A percentile compares a stretch with the other conserved stretches of the same genome.
Evolutionary conservation across 2,113 vertebrate genomes (phyloP).

Genomic region (Callionymus lyra): DNA sequence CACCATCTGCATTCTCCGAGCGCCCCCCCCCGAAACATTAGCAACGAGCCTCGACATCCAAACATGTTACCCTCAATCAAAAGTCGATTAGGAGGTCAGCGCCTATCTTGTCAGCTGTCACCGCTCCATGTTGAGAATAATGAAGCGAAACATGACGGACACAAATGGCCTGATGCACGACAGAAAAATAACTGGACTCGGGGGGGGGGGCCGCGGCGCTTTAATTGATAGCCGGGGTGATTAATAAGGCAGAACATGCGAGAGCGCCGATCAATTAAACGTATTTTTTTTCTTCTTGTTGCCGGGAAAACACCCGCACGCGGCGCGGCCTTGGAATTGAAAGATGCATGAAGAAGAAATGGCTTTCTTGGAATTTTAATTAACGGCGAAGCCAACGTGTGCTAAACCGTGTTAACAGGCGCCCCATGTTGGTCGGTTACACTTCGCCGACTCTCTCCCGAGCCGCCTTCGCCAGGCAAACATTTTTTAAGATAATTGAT

Average conservation of each 20-base stretch:
- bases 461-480: conserved; percentile 29
- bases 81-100: conserved; percentile 48
- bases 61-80: conserved; percentile 41
- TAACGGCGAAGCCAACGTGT: conserved; percentile 21
- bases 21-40: conserved; percentile 16
- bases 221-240: conserved; percentile 44
- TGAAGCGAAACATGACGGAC: conserved; percentile 48
- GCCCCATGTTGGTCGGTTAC: conserved; percentile 18
- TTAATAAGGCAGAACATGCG: conserved; percentile 36
- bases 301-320: conserved; percentile 6
- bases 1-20: conserved; percentile 7
- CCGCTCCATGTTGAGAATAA: conserved; percentile 46
- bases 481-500: conserved; percentile 47
- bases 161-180: conserved; percentile 53
- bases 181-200: conserved; percentile 4
- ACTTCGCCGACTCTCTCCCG: conserved; percentile 19
- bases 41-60: conserved; percentile 10
- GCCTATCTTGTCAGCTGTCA: conserved; percentile 37
- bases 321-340: conserved; percentile 9
- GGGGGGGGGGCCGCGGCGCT: conserved; percentile 9
- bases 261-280: conserved; percentile 39
- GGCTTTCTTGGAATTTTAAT: conserved; percentile 29
- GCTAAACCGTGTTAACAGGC: conserved; percentile 30
- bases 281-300: conserved; percentile 8
- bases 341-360: conserved; percentile 15